These are phyloP conservation scores for Drosophila watanabei DNA, from an alignment of 1,140 invertebrate species.

Conservation along the genomic window DNA sequence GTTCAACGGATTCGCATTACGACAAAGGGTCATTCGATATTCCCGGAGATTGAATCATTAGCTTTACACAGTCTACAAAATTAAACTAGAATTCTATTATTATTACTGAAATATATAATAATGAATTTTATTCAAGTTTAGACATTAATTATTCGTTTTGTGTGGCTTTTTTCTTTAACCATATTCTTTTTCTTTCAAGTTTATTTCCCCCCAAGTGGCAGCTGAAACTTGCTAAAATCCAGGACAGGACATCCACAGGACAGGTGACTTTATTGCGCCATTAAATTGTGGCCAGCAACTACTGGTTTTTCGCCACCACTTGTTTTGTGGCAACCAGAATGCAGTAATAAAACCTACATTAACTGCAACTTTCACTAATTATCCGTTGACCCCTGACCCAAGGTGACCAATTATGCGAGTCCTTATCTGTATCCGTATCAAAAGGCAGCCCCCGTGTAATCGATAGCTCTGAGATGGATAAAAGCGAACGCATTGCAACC, in stretches of 20 bases:
- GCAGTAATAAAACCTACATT: background rate
- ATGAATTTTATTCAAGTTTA: background rate
- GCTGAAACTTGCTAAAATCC: constrained; percentile 9
- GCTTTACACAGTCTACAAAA: background rate
- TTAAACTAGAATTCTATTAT: background rate
- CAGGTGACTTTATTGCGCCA: constrained; percentile 38
- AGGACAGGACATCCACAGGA: background rate
- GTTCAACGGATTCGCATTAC: background rate
- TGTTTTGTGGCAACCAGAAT: no score
- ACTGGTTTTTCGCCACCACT: constrained; percentile 5
- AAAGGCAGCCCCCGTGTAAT: constrained; percentile 46
- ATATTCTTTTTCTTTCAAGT: background rate
- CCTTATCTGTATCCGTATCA: constrained; percentile 25
- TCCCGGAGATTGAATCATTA: constrained; percentile 18
- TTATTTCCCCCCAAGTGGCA: background rate
- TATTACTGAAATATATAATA: no score
- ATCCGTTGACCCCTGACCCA: constrained; percentile 34
- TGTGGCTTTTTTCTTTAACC: no score
- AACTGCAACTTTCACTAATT: constrained; percentile 23
- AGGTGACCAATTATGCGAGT: constrained; percentile 22
- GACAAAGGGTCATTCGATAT: constrained; percentile 16
- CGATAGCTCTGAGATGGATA: constrained; percentile 60
- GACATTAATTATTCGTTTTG: no score
- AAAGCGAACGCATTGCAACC: constrained; percentile 22
- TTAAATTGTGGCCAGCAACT: constrained; percentile 38